Percentiles rank a stretch among this genome's conserved stretches.
These are phyloP conservation scores for Accipiter virgatus DNA, from an alignment of 2,113 vertebrate genomes.

Conservation along the genomic window DNA sequence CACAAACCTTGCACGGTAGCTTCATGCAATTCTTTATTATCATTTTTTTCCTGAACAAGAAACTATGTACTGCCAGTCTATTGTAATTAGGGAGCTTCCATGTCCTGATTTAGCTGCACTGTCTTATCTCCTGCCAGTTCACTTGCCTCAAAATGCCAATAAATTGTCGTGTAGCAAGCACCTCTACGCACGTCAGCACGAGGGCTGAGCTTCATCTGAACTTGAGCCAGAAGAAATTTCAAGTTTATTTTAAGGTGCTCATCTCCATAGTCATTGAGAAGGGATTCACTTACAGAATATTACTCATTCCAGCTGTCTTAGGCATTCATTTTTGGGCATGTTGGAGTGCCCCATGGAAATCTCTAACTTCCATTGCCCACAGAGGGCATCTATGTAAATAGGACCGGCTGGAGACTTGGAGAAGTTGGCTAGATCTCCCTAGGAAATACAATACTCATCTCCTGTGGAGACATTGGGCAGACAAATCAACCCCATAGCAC, in stretches of 20 bases:
- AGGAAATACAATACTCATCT: background rate
- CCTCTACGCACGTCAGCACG: background rate
- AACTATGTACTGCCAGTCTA: background rate
- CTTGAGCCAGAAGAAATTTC: background rate
- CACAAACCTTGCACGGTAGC: background rate
- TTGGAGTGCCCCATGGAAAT: background rate
- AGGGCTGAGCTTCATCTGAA: background rate
- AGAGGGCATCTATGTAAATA: background rate
- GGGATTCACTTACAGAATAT: background rate
- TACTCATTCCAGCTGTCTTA: background rate
- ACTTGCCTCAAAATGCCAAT: background rate
- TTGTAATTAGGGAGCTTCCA: background rate
- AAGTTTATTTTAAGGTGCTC: background rate
- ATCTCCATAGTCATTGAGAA: background rate
- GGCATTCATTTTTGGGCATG: background rate
- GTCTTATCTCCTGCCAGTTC: background rate
- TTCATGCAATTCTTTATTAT: background rate
- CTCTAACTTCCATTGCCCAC: background rate
- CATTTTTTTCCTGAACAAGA: background rate
- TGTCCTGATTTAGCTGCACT: background rate
- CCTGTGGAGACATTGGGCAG: background rate
- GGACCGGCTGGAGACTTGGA: background rate
- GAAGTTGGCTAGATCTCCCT: background rate
- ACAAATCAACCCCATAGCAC: accelerated
- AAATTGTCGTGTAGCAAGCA: background rate